A percentile compares a stretch with the other conserved stretches of the same genome.
phyloP scores from a whole-genome alignment of 1,140 invertebrate genomes.

The Pantala flavescens region DNA sequence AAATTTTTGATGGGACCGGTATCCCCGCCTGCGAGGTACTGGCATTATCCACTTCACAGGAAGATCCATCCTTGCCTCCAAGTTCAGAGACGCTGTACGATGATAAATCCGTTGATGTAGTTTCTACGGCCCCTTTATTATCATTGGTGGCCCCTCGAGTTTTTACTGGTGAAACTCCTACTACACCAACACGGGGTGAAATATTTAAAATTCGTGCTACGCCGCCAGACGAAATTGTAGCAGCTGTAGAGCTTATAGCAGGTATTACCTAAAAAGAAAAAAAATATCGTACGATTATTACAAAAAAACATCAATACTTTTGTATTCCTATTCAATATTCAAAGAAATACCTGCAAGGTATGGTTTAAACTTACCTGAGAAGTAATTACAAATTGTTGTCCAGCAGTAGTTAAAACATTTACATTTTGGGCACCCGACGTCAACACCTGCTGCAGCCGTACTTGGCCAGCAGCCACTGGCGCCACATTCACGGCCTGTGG shows the following conservation, averaged over 20 bases:
- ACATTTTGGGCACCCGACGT: conserved; percentile 32
- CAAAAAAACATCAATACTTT: background rate
- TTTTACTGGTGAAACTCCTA: conserved; percentile 26
- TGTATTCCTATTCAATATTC: background rate
- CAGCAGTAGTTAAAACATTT: conserved; percentile 36
- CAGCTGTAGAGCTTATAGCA: conserved; percentile 30
- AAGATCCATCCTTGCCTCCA: background rate
- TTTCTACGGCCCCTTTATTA: background rate
- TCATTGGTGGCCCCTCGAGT: background rate
- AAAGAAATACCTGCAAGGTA: conserved; percentile 32
- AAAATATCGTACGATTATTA: background rate
- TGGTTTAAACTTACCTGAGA: conserved; percentile 35
- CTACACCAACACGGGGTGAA: conserved; percentile 31
- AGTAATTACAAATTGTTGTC: conserved; percentile 40
- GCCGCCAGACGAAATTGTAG: conserved; percentile 33
- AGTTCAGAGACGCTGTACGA: background rate
- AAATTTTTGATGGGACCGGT: background rate
- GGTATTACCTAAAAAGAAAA: conserved; percentile 31
- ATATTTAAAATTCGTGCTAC: conserved; percentile 38
- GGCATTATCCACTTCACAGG: background rate
- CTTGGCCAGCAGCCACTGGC: conserved; percentile 31
- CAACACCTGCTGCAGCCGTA: conserved; percentile 39
- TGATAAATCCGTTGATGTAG: background rate
- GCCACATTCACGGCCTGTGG: conserved; percentile 26
- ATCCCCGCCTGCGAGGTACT: background rate